Percentiles rank a stretch among this genome's conserved stretches.
These are phyloP conservation scores for Cryptoleucopteryx plumbea DNA, from an alignment of 2,113 vertebrate genomes.

Conservation along the genomic window DNA sequence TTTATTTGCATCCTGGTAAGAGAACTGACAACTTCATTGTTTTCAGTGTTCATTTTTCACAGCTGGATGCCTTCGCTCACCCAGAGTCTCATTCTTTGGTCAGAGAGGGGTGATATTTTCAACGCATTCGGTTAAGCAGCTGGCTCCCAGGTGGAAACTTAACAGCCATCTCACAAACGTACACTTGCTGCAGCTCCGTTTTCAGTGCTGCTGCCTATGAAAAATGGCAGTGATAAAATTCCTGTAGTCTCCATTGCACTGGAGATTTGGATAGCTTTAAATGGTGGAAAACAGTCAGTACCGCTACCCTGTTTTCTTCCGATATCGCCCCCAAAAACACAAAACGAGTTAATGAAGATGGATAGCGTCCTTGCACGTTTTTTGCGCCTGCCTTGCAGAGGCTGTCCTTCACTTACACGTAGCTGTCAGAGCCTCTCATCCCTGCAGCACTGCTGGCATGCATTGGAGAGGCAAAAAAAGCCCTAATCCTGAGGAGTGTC, in stretches of 20 bases:
- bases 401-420: background rate
- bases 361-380: accelerated
- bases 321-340: background rate
- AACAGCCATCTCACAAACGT: background rate
- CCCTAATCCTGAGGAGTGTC: background rate
- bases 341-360: background rate
- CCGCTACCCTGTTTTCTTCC: background rate
- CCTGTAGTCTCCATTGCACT: background rate
- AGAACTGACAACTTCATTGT: conserved; percentile 78
- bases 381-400: background rate
- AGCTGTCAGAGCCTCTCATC: background rate
- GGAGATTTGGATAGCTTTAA: background rate
- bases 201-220: background rate
- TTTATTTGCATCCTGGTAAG: conserved; percentile 77
- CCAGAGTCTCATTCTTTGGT: conserved; percentile 53
- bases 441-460: background rate
- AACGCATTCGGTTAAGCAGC: conserved; percentile 38
- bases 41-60: conserved; percentile 77
- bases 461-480: background rate
- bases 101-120: conserved; percentile 53
- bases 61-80: conserved; percentile 65
- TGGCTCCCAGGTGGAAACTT: conserved; percentile 50
- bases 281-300: background rate
- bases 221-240: conserved; percentile 6
- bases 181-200: background rate